Base-by-base conservation (phyloP, 2,113 vertebrate genomes). In the Anthoscopus minutus region DNA sequence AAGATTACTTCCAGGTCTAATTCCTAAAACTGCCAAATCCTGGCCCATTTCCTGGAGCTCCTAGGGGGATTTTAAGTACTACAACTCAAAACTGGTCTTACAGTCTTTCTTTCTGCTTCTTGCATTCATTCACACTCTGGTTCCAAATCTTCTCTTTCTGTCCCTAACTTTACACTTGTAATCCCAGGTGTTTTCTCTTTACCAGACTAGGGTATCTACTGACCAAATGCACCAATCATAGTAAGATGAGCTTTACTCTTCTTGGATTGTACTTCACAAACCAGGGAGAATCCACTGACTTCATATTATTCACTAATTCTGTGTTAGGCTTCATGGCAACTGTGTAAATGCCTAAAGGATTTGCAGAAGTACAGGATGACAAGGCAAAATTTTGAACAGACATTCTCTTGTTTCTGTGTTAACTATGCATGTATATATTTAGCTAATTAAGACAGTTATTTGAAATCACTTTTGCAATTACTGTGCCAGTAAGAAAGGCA, bases 91-190 rank as follows among this genome's bases (percentile, higher is more conserved):
- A 35, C 13, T 54, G 25, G 21, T 72, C 12, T 70, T 37, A 53
- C 19, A 19, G 1, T 33, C 15, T 50, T 80, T 45, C 4, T 7
- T 76, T 78, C 31, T 3, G 2, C 33, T 66, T 40, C 0, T 0
- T 31, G 33, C 23, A 6, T 6, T 83, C 51, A 51, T 31, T 62
- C 45, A 48, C 11, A 25, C 28, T 28, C 47, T 71, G 51, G 5
- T 56, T 93, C 47, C 69, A 90, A 15, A 20, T 19, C 21, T 31
- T 88, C 24, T 50, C 35, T 45, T 58, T 57, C 31, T 51, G 22
- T 51, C 42, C 15, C 11, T 64, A n/a, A 19, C 12, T 74, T 81
- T 60, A n/a, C n/a, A n/a, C 24, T 45, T 54, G 23, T 2, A 9
- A 73, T 67, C 8, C 17, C 57, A 53, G 24, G 15, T 62, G 16